These are phyloP conservation scores for Diaphora mendica DNA, from an alignment of 2,888 invertebrate genomes.

Conservation along the genomic window DNA sequence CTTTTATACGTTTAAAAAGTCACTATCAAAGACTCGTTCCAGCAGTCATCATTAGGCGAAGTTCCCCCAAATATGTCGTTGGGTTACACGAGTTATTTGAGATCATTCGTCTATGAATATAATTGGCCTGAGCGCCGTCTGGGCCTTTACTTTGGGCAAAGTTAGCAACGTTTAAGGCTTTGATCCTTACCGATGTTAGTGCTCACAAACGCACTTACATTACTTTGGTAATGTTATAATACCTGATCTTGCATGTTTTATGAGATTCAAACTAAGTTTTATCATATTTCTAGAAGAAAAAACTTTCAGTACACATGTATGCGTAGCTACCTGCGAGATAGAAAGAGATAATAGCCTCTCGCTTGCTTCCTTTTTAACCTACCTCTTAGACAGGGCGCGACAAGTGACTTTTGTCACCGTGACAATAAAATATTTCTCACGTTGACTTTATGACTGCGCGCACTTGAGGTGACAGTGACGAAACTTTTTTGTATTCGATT, in stretches of 20 bases:
- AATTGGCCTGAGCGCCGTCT: slow-evolving; percentile 72
- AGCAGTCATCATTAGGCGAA: slow-evolving; percentile 56
- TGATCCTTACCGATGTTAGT: slow-evolving; percentile 57
- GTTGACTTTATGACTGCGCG: too few relatives aligned
- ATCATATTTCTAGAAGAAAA: neutral
- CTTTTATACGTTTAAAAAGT: neutral
- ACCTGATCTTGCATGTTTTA: neutral
- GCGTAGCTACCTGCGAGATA: neutral
- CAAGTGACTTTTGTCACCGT: too few relatives aligned
- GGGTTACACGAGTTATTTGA: slow-evolving; percentile 52
- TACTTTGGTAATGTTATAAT: slow-evolving; percentile 35
- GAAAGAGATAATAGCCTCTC: neutral
- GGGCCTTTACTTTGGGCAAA: slow-evolving; percentile 64
- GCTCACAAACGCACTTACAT: slow-evolving; percentile 46
- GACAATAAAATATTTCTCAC: too few relatives aligned
- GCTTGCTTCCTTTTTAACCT: neutral
- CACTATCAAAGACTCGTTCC: slow-evolving; percentile 41
- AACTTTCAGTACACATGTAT: neutral
- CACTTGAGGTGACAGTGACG: too few relatives aligned
- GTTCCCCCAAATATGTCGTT: slow-evolving; percentile 53
- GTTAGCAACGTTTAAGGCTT: slow-evolving; percentile 57
- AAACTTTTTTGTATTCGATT: too few relatives aligned
- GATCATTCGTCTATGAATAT: slow-evolving; percentile 79
- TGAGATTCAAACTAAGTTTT: neutral
- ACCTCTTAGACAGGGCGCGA: too few relatives aligned